Conservation (phyloP, 2,113 vertebrate species). For the Oreochromis aureus region DNA sequence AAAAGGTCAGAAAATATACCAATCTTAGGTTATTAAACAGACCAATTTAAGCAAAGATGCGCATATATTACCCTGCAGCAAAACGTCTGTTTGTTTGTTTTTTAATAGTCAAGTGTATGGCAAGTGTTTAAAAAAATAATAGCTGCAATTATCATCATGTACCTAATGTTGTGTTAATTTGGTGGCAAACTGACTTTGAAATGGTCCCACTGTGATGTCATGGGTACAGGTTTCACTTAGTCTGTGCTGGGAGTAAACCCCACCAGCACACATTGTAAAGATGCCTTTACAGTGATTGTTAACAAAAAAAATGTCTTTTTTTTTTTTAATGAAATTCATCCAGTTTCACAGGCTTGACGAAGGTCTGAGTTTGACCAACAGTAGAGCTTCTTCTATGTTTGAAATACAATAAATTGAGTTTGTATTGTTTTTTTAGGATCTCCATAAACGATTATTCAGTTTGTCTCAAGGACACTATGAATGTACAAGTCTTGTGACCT, state of each 20-base stretch:
- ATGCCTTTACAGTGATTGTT: neutral
- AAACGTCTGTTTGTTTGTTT: neutral
- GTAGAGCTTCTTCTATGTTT: neutral
- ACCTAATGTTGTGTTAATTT: neutral
- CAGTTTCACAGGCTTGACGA: neutral
- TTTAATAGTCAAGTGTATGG: neutral
- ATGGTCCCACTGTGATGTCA: neutral
- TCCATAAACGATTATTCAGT: neutral
- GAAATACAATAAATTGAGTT: neutral
- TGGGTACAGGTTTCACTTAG: neutral
- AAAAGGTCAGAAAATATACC: neutral
- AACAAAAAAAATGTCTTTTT: neutral
- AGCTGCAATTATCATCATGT: neutral
- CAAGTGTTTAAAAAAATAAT: neutral
- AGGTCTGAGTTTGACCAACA: neutral
- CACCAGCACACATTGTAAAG: neutral
- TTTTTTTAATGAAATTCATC: neutral
- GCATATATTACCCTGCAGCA: neutral
- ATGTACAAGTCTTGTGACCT: neutral
- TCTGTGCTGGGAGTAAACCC: neutral
- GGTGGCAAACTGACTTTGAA: neutral
- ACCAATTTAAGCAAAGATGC: neutral
- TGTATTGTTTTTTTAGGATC: neutral
- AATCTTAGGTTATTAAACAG: neutral
- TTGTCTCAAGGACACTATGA: neutral